Percentiles rank a stretch among this genome's conserved stretches.
Conservation (phyloP, 2,888 invertebrate genomes). For the Polyommatus iphigenia region DNA sequence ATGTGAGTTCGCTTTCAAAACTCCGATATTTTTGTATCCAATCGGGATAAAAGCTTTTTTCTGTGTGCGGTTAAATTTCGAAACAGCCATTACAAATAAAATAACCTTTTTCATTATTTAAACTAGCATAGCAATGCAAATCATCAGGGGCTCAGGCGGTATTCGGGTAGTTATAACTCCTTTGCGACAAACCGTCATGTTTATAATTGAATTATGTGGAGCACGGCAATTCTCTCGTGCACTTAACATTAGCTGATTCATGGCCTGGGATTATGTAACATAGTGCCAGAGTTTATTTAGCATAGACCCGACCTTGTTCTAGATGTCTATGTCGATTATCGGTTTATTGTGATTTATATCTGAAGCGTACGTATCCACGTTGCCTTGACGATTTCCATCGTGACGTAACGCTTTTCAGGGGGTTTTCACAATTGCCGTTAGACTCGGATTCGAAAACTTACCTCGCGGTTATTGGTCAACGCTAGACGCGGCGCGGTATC, state of each 20-base stretch:
- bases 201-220: constrained; percentile 74
- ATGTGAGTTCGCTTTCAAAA: neutral
- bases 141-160: neutral
- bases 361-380: neutral
- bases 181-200: constrained; percentile 55
- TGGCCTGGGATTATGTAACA: constrained; percentile 56
- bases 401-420: constrained; percentile 3
- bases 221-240: constrained; percentile 70
- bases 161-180: constrained; percentile 42
- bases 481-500: neutral
- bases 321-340: constrained; percentile 42
- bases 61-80: neutral
- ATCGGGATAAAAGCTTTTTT: neutral
- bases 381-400: constrained; percentile 12
- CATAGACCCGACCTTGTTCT: constrained; percentile 50
- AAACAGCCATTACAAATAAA: neutral
- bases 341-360: constrained; percentile 27
- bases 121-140: neutral
- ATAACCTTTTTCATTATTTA: neutral
- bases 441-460: neutral
- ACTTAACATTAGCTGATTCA: constrained; percentile 68
- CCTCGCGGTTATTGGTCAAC: neutral
- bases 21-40: neutral
- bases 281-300: constrained; percentile 61
- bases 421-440: neutral